phyloP scores from a whole-genome alignment of 2,113 vertebrate genomes.

The Carassius auratus region DNA sequence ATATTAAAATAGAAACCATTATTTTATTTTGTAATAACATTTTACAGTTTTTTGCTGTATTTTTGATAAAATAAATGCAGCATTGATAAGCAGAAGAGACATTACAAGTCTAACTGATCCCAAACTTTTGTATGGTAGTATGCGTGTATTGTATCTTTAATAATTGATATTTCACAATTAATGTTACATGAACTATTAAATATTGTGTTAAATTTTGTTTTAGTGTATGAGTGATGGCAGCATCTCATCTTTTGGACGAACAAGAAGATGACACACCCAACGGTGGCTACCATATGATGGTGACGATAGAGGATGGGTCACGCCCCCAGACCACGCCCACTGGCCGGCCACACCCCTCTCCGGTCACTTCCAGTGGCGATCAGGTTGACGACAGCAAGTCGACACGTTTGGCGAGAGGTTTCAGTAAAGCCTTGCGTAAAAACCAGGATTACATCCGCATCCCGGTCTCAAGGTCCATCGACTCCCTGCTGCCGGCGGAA shows the following conservation, averaged over 20 bases:
- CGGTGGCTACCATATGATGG: slow-evolving; percentile 62
- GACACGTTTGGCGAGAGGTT: slow-evolving; percentile 55
- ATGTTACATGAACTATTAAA: background rate
- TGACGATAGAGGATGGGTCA: slow-evolving; percentile 32
- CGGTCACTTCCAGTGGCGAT: background rate
- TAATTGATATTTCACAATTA: too few species aligned
- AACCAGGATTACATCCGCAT: slow-evolving; percentile 84
- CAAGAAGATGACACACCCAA: slow-evolving; percentile 58
- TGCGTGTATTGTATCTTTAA: too few species aligned
- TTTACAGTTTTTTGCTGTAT: too few species aligned
- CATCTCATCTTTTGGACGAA: background rate
- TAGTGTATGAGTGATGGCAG: background rate
- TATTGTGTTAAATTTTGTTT: background rate
- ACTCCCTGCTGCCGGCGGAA: slow-evolving; percentile 78
- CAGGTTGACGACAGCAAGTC: background rate
- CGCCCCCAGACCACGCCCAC: slow-evolving; percentile 47
- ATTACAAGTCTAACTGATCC: too few species aligned
- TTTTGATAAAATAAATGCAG: too few species aligned
- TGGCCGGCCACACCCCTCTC: background rate
- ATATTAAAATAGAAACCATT: too few species aligned
- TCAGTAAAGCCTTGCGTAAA: slow-evolving; percentile 72
- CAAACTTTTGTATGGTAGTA: too few species aligned
- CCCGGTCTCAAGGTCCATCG: slow-evolving; percentile 75
- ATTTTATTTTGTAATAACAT: too few species aligned
- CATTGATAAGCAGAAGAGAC: too few species aligned